Base-by-base conservation (phyloP, 1,140 invertebrate genomes). In the Lordiphosa stackelbergi region DNA sequence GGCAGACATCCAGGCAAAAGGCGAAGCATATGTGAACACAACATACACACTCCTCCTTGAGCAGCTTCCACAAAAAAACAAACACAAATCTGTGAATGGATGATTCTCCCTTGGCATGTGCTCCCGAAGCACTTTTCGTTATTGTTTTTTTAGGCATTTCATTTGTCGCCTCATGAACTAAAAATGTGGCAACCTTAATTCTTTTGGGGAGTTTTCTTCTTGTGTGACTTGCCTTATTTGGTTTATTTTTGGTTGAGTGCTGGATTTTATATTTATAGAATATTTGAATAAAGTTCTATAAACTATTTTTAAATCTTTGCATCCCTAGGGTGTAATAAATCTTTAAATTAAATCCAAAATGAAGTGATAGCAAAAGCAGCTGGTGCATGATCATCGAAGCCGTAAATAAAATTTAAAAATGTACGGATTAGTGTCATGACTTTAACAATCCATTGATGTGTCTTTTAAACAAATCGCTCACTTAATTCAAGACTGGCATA, bases 91-190 rank as follows among this genome's bases (percentile, higher is more conserved):
- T 54, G 59, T 51, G 54, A 58, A 53, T 55, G 16, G 49, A 22
- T 34, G 54, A 47, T 13, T 52, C 37, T 10, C 49, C 6, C 12
- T 31, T 40, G 48, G 34, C 46, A 47, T 58, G 49, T 58, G 62
- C 46, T 46, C 61, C 54, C 45, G 35, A 43, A 79, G 74, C 75
- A 79, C 71, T 79, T 68, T 81, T 65, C 52, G 35, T 69, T 71
- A 79, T 79, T 71, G 70, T 73, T 81, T 79, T 74, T 74, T 75
- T 40, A 34, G 53, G 35, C 49, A 37, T 66, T 68, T 65, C 52
- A 53, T 43, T 61, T 66, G 35, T 53, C 45, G 36, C 28, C 28
- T 8, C 28, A 31, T 31, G 7, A 31, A 53, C 35, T 42, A 46
- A 40, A 51, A 66, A n/a, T 66, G 37, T 47, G 46, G 31, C n/a